Evolutionary conservation across 2,113 vertebrate species (phyloP).

Genomic region (Scolopax mira): DNA sequence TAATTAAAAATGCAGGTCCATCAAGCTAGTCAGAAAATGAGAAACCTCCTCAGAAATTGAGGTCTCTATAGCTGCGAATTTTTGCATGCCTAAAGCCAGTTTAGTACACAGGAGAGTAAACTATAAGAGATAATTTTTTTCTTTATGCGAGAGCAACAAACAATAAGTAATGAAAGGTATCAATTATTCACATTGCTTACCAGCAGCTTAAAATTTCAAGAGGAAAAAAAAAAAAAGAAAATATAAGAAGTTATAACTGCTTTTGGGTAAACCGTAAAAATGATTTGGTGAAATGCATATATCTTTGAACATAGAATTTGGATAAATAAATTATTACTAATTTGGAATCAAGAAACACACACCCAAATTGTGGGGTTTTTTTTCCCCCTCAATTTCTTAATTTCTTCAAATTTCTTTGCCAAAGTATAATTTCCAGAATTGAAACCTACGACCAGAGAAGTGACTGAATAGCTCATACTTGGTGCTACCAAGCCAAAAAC

Average conservation of each 20-base stretch:
- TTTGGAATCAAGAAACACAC: neutral
- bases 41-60: conserved; percentile 17
- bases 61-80: conserved; percentile 32
- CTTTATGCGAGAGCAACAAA: conserved; percentile 66
- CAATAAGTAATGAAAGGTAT: conserved; percentile 67
- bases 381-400: neutral
- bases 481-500: neutral
- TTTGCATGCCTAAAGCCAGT: conserved; percentile 40
- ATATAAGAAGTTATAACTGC: neutral
- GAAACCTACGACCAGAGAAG: neutral
- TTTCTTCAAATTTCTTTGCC: neutral
- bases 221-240: neutral
- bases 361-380: neutral
- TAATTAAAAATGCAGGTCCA: conserved; percentile 62
- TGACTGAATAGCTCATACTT: neutral
- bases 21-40: conserved; percentile 15
- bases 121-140: conserved; percentile 56
- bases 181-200: conserved; percentile 71
- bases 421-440: neutral
- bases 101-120: conserved; percentile 45
- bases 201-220: conserved; percentile 56
- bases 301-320: neutral
- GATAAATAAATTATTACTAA: neutral
- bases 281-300: neutral
- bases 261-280: neutral